Percentiles rank a stretch among this genome's conserved stretches.
Conservation (phyloP, 1,140 invertebrate genomes). For the Ganaspis sp. region DNA sequence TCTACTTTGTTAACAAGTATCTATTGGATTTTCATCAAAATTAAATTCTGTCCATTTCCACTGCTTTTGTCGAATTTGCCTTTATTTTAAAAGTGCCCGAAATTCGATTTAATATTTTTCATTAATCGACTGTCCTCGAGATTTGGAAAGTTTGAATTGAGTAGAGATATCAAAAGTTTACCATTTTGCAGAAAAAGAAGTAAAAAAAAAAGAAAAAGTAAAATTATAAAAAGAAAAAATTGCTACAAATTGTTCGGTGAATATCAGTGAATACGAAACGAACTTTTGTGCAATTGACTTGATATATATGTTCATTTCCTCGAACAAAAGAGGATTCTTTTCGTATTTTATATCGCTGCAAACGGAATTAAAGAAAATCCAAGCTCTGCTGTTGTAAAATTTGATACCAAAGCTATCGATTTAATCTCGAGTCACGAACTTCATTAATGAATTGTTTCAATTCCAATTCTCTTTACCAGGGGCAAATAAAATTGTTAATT, state of each 20-base stretch:
- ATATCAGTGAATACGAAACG: background rate
- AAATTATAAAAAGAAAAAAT: background rate
- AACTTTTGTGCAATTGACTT: background rate
- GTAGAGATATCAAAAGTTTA: no score
- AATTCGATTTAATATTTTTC: no score
- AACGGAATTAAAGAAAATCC: background rate
- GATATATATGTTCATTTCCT: slow-evolving; percentile 10
- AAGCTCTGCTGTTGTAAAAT: background rate
- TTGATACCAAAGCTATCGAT: slow-evolving; percentile 2
- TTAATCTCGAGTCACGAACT: background rate
- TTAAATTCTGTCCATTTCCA: background rate
- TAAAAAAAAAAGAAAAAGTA: no score
- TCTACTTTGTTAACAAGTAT: slow-evolving; percentile 13
- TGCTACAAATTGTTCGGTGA: background rate
- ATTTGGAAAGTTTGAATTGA: no score
- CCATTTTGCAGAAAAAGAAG: no score
- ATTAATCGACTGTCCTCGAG: no score
- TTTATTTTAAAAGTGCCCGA: no score
- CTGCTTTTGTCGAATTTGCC: background rate
- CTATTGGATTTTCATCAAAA: slow-evolving; percentile 15
- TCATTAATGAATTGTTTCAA: background rate
- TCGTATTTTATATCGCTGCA: background rate
- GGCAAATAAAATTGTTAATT: background rate
- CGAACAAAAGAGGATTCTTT: background rate
- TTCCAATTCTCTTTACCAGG: background rate